These are phyloP conservation scores for Thryonomys swinderianus DNA, from an alignment of 2,113 vertebrate species.

Conservation along the genomic window DNA sequence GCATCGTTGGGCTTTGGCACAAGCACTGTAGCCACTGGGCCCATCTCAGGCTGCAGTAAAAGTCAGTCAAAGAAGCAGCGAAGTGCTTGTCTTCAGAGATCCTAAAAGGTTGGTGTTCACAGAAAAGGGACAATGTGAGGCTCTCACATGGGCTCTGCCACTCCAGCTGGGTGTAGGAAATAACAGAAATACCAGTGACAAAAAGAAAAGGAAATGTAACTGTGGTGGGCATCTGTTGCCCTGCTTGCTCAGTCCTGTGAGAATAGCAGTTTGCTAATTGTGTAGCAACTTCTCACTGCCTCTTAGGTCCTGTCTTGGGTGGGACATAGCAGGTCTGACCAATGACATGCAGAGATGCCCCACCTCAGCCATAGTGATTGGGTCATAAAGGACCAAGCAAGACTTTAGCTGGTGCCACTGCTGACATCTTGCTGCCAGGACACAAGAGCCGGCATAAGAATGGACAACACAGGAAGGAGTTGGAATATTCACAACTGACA, in stretches of 20 bases:
- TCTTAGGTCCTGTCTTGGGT: neutral
- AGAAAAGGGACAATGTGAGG: neutral
- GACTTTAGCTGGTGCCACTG: neutral
- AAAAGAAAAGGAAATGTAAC: neutral
- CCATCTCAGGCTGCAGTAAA: neutral
- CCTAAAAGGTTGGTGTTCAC: neutral
- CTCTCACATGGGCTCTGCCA: neutral
- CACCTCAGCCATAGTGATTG: accelerated
- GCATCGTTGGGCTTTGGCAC: neutral
- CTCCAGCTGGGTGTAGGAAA: neutral
- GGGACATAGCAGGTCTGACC: neutral
- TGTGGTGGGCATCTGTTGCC: neutral
- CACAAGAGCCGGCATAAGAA: neutral
- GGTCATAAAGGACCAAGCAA: neutral
- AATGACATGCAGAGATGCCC: neutral
- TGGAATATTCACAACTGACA: neutral
- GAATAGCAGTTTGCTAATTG: neutral
- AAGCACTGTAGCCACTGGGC: neutral
- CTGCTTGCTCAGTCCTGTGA: neutral
- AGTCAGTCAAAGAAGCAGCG: neutral
- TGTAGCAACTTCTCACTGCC: neutral
- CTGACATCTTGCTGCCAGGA: neutral
- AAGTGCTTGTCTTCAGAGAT: neutral
- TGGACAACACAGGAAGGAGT: neutral
- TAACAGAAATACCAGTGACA: neutral